phyloP scores from a whole-genome alignment of 2,797 vertebrate species.

The Urophycis tenuis region DNA sequence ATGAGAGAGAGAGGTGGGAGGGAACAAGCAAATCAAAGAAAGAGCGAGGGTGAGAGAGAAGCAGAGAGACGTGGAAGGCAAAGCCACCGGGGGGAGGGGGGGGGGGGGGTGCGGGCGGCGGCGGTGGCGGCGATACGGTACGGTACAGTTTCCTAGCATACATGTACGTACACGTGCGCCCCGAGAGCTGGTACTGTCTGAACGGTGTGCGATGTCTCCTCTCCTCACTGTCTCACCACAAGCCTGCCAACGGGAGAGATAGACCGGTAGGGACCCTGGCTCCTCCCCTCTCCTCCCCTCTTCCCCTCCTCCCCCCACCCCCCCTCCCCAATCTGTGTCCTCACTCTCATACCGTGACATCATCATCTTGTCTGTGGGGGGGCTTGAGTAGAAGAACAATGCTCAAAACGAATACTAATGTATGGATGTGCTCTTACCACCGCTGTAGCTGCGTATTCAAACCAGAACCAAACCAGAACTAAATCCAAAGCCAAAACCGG shows the following conservation, averaged over 20 bases:
- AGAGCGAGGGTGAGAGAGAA: slow-evolving; percentile 27
- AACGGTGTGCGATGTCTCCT: slow-evolving; percentile 99
- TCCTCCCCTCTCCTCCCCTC: slow-evolving; percentile 21
- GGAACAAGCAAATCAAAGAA: not conserved
- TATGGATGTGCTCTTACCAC: not conserved
- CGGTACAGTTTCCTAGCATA: slow-evolving; percentile 48
- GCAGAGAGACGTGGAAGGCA: not conserved
- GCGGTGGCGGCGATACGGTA: slow-evolving; percentile 48
- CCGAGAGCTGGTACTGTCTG: slow-evolving; percentile 92
- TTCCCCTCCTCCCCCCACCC: too few relatives aligned
- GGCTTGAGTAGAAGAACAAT: slow-evolving; percentile 59
- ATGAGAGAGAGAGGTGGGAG: not conserved
- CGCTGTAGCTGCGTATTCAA: not conserved
- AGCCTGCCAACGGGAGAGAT: slow-evolving; percentile 94
- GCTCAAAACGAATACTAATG: not conserved
- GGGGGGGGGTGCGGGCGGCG: too few relatives aligned
- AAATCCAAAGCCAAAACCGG: too few relatives aligned
- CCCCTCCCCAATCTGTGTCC: slow-evolving; percentile 62
- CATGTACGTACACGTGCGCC: slow-evolving; percentile 78
- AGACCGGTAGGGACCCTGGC: slow-evolving; percentile 86
- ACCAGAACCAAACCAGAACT: too few relatives aligned
- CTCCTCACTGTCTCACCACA: slow-evolving; percentile 93
- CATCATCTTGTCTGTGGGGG: slow-evolving; percentile 86
- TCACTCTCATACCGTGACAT: slow-evolving; percentile 68
- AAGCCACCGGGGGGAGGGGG: too few relatives aligned